phyloP scores from a whole-genome alignment of 2,888 invertebrate genomes.

The Dugesia japonica region DNA sequence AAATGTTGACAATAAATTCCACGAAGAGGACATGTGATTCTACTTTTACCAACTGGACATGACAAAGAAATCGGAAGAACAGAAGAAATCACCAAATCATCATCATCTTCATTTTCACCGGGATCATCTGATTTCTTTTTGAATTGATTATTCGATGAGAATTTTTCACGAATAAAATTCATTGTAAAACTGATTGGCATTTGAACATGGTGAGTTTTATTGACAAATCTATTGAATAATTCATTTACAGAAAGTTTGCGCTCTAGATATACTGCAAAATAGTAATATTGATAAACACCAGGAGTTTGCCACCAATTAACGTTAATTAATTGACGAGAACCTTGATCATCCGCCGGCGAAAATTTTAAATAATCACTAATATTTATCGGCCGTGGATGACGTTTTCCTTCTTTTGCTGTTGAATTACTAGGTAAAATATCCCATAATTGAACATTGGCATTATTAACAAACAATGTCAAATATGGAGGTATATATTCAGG shows the following conservation, averaged over 20 bases:
- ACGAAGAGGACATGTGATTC: conserved; percentile 31
- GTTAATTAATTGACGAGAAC: neutral
- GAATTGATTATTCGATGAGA: neutral
- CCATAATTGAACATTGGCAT: neutral
- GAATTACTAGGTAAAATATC: conserved; percentile 1
- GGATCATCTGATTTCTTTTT: neutral
- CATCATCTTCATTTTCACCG: neutral
- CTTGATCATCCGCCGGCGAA: neutral
- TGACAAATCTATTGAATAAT: conserved; percentile 1
- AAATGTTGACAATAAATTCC: conserved; percentile 27
- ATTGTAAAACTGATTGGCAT: neutral
- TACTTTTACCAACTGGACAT: conserved; percentile 31
- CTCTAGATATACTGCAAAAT: neutral
- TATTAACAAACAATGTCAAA: neutral
- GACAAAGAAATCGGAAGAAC: conserved; percentile 26
- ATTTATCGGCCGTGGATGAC: conserved; percentile 4
- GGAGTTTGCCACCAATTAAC: conserved; percentile 13
- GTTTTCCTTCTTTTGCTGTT: conserved; percentile 1
- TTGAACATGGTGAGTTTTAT: neutral
- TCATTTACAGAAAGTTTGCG: neutral
- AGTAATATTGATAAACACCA: neutral
- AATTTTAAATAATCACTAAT: neutral
- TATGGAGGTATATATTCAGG: neutral
- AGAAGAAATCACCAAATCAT: conserved; percentile 24
- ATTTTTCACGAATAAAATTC: neutral